These are phyloP conservation scores for Manis crassicaudata DNA, from an alignment of 2,797 vertebrate genomes.

Conservation along the genomic window DNA sequence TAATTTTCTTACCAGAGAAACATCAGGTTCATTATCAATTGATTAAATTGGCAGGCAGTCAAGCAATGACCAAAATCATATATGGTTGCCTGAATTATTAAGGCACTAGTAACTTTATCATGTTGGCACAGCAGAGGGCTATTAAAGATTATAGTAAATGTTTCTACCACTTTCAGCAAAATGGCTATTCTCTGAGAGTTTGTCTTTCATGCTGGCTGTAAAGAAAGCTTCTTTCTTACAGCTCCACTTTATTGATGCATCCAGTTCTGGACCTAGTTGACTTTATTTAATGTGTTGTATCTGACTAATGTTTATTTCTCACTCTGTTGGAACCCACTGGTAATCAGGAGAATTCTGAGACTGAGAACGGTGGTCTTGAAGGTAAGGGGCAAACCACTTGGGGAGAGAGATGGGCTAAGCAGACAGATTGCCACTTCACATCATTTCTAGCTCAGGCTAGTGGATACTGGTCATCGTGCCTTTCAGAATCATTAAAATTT, in stretches of 20 bases:
- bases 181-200: background rate
- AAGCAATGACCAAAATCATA: constrained; percentile 73
- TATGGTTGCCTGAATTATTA: constrained; percentile 72
- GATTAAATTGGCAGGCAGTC: constrained; percentile 78
- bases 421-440: background rate
- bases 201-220: constrained; percentile 59
- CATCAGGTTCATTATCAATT: constrained; percentile 77
- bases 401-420: background rate
- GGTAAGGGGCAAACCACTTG: background rate
- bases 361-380: background rate
- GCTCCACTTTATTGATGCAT: constrained; percentile 24
- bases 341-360: constrained; percentile 35
- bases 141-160: constrained; percentile 60
- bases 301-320: constrained; percentile 11
- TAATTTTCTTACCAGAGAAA: constrained; percentile 74
- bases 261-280: background rate
- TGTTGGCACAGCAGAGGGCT: constrained; percentile 40
- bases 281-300: constrained; percentile 34
- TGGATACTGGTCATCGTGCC: background rate
- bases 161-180: constrained; percentile 64
- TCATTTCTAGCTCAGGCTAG: background rate
- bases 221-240: constrained; percentile 31
- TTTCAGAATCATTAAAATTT: constrained; percentile 55
- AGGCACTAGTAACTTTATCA: constrained; percentile 67
- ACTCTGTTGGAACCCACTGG: background rate